Evolutionary conservation across 2,888 invertebrate species (phyloP).

Genomic region (Chrysomela aeneicollis): DNA sequence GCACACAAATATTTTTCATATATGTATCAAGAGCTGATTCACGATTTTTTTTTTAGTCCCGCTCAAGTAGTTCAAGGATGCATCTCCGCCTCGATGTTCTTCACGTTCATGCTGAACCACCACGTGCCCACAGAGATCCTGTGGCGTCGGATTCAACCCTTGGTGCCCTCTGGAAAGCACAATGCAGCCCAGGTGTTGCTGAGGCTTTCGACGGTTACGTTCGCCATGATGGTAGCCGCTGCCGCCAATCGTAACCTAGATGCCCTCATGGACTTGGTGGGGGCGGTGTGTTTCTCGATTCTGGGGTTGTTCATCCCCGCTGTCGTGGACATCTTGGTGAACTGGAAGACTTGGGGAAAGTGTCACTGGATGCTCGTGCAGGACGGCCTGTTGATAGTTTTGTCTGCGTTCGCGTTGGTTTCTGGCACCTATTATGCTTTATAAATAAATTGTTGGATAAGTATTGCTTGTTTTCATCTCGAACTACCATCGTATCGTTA

Average conservation of each 20-base stretch:
- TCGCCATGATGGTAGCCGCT: constrained; percentile 64
- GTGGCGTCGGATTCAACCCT: constrained; percentile 74
- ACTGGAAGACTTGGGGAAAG: constrained; percentile 73
- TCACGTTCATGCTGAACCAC: constrained; percentile 92
- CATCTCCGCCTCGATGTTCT: constrained; percentile 88
- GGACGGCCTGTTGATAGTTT: constrained; percentile 67
- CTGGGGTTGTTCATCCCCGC: constrained; percentile 79
- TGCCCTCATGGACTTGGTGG: constrained; percentile 88
- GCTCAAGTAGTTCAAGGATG: constrained; percentile 84
- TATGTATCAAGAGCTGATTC: too few species aligned
- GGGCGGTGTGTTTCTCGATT: constrained; percentile 74
- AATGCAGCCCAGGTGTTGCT: constrained; percentile 66
- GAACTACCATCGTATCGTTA: too few species aligned
- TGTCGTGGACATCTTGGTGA: constrained; percentile 74
- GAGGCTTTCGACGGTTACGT: constrained; percentile 63
- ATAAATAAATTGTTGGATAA: not conserved
- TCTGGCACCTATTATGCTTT: constrained; percentile 67
- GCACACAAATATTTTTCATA: too few species aligned
- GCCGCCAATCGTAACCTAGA: constrained; percentile 83
- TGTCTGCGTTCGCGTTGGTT: constrained; percentile 72
- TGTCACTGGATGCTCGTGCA: constrained; percentile 74
- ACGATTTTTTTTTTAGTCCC: constrained; percentile 64
- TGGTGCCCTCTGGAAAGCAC: constrained; percentile 59
- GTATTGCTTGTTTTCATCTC: not conserved
- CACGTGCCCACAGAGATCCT: constrained; percentile 94